Evolutionary conservation across 2,888 invertebrate species (phyloP).

Genomic region (Anaspis maculata): DNA sequence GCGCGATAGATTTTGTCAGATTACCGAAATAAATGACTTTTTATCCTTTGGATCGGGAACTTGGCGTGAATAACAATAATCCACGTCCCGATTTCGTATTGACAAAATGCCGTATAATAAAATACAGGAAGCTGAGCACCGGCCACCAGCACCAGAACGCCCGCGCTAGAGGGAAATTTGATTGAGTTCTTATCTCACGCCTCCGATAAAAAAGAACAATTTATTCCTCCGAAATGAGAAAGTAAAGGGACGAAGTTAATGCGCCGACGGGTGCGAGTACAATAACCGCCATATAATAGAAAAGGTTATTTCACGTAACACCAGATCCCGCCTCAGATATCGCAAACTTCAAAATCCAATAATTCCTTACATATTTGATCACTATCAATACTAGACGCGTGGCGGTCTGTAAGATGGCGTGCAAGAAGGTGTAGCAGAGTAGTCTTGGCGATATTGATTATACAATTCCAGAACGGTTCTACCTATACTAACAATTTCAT

Average conservation of each 20-base stretch:
- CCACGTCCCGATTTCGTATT: no score
- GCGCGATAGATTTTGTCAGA: no score
- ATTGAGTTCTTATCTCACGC: not conserved
- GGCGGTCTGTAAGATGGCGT: constrained; percentile 14
- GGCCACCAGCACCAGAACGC: no score
- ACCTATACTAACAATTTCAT: constrained; percentile 20
- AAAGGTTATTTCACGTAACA: constrained; percentile 3
- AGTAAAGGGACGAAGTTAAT: constrained; percentile 4
- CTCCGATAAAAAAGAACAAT: not conserved
- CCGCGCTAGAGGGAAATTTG: not conserved
- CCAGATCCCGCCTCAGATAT: constrained; percentile 9
- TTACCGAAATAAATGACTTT: no score
- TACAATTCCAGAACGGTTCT: constrained; percentile 20
- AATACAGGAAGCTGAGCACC: no score
- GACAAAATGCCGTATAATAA: no score
- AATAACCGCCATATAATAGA: constrained; percentile 10
- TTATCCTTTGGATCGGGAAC: no score
- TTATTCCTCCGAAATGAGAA: not conserved
- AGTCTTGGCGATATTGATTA: constrained; percentile 24
- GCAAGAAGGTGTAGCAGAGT: constrained; percentile 17
- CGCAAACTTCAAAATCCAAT: constrained; percentile 13
- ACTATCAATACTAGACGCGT: constrained; percentile 13
- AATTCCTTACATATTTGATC: constrained; percentile 15
- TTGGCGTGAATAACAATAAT: no score
- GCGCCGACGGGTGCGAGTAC: no score